Evolutionary conservation across 2,888 invertebrate genomes (phyloP), one percentile per base, ranked within the genome.

Genomic region (Dolichomitus sp.): DNA sequence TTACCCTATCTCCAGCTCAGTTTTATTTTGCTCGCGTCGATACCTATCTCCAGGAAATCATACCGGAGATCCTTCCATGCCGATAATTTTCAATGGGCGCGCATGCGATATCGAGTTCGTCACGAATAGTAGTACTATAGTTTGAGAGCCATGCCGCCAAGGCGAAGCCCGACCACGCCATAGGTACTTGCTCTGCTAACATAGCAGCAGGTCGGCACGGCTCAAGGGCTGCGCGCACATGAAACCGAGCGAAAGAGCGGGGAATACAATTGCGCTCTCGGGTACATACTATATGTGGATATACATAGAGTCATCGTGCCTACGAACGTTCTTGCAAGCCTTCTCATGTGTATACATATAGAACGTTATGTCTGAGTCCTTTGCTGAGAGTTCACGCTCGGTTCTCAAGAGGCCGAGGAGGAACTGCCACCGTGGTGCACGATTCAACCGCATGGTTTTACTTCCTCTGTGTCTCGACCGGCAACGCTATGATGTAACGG

Each of bases 31-130:
- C 37, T 19, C 37, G 42, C 40, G 63, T 63, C 68, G 63, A 79
- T 72, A 72, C 65, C 42, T 48, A 80, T 80, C 80, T 66, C 61
- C 42, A 57, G 87, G 83, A 87, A 91, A 90, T 90, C 87, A 88
- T 89, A 87, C 84, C 85, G 83, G 78, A 85, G 89, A 88, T 91
- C 80, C 73, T 75, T 65, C 69, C 81, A 50, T 79, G 80, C 78
- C 87, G 89, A 91, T 91, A 87, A 91, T 91, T 90, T 88, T 86
- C 87, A 85, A 88, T 86, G 74, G 88, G 83, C 85, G 78, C 77
- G 85, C 86, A 80, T 73, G 73, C 83, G 87, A 89, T 90, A 91
- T 89, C 88, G 85, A 57, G 78, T 82, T 69, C 87, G 87, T 90
- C 90, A 88, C 88, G 88, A 86, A 87, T 73, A 73, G 73, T 73